Percentiles rank a stretch among this genome's conserved stretches.
Evolutionary conservation across 2,797 vertebrate genomes (phyloP).

Genomic region (Potorous gilbertii): DNA sequence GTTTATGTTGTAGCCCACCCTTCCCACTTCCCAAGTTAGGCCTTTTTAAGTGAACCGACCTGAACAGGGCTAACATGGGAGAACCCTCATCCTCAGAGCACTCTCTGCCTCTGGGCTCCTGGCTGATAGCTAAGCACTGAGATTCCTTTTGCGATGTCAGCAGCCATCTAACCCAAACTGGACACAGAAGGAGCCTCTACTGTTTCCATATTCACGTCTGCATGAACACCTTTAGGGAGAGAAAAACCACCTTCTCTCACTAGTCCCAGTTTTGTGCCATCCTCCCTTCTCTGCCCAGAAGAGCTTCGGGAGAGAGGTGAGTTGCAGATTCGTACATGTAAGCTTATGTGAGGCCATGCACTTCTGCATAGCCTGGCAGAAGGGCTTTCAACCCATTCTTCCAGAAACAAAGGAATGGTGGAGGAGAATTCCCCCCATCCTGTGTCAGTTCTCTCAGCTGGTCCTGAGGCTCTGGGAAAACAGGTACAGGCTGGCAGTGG

Average conservation of each 20-base stretch:
- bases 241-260: background rate
- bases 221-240: background rate
- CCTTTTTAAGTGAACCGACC: background rate
- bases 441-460: no score
- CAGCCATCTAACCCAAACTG: background rate
- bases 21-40: background rate
- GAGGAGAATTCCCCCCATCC: no score
- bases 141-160: background rate
- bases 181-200: background rate
- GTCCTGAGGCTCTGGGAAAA: no score
- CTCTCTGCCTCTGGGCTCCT: background rate
- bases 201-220: background rate
- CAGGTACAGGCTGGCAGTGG: no score
- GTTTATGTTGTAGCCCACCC: background rate
- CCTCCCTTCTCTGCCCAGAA: fast-evolving
- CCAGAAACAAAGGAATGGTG: no score
- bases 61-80: background rate
- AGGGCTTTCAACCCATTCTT: background rate
- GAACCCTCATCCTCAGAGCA: background rate
- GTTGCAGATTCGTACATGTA: no score
- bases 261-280: background rate
- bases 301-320: fast-evolving
- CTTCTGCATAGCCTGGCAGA: background rate
- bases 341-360: no score
- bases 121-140: background rate